These are phyloP conservation scores for Hylia prasina DNA, from an alignment of 2,113 vertebrate genomes.

Conservation along the genomic window DNA sequence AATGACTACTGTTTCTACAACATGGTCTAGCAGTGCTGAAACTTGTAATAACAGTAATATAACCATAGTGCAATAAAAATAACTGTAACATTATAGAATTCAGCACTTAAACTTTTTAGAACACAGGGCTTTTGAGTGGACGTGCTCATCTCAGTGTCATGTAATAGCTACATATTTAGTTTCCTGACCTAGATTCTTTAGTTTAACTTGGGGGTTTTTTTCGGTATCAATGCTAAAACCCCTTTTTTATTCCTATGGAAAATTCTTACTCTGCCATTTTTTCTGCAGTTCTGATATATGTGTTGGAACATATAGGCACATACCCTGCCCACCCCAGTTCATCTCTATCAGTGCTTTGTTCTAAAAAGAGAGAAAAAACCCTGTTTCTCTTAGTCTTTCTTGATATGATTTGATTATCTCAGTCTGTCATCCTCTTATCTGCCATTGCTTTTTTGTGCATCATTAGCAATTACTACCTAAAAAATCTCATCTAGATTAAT, in stretches of 20 bases:
- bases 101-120: background rate
- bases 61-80: background rate
- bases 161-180: background rate
- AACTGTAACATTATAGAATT: background rate
- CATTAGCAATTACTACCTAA: background rate
- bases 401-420: background rate
- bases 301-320: background rate
- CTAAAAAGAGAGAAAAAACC: background rate
- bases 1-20: background rate
- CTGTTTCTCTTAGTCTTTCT: background rate
- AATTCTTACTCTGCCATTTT: background rate
- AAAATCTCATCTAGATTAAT: background rate
- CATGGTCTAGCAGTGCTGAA: background rate
- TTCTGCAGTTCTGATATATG: background rate
- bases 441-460: background rate
- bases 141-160: background rate
- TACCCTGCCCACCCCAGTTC: background rate
- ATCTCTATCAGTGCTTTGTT: background rate
- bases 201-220: background rate
- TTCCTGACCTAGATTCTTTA: background rate
- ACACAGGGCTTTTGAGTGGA: background rate
- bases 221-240: background rate
- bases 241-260: background rate
- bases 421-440: background rate
- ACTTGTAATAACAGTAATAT: background rate